Conservation (phyloP, 1,140 invertebrate genomes). For the Pomacea maculata region DNA sequence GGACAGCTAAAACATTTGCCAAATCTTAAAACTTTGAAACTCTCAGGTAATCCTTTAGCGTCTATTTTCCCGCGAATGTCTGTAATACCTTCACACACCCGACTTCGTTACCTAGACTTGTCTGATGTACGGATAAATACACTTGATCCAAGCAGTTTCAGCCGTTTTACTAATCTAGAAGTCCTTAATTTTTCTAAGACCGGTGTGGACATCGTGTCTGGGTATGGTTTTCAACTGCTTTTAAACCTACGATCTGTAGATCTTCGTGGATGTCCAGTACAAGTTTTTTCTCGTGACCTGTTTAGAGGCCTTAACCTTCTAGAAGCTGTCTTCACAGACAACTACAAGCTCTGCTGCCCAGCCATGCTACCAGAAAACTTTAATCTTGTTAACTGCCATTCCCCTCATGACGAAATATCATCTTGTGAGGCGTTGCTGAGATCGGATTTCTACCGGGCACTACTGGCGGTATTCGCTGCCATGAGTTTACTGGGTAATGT, state of each 20-base stretch:
- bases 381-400: slow-evolving; percentile 13
- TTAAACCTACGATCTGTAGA: not conserved
- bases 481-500: slow-evolving; percentile 33
- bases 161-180: not conserved
- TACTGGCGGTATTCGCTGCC: slow-evolving; percentile 28
- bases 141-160: not conserved
- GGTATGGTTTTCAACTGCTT: not conserved
- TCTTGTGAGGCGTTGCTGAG: slow-evolving; percentile 32
- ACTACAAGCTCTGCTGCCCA: slow-evolving; percentile 34
- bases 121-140: not conserved
- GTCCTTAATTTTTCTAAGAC: not conserved
- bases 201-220: not conserved
- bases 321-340: slow-evolving; percentile 20
- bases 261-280: slow-evolving; percentile 6
- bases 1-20: not conserved
- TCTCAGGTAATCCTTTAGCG: not conserved
- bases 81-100: not conserved
- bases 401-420: slow-evolving; percentile 27
- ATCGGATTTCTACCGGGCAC: not conserved
- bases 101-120: not conserved
- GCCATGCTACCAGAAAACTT: slow-evolving; percentile 19
- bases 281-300: slow-evolving; percentile 3
- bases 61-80: not conserved
- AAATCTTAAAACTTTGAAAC: not conserved
- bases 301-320: slow-evolving; percentile 9